A percentile compares a stretch with the other conserved stretches of the same genome.
These are phyloP conservation scores for Cyanocitta stelleri DNA, from an alignment of 2,113 vertebrate species.

Conservation along the genomic window DNA sequence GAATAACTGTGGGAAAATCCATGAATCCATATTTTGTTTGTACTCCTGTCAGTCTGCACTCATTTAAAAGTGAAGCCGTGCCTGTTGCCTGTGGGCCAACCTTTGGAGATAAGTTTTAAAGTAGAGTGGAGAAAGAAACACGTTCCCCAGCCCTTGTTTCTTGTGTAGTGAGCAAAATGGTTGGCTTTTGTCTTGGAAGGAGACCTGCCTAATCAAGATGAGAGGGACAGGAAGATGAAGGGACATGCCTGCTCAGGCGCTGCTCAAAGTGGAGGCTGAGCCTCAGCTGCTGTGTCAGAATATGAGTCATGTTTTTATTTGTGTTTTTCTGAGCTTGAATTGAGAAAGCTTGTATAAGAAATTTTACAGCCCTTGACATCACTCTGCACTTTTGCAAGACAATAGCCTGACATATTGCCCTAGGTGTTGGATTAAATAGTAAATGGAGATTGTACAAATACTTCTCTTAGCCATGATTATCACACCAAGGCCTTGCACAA, in stretches of 20 bases:
- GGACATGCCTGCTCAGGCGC: background rate
- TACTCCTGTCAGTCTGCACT: background rate
- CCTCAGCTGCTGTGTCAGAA: background rate
- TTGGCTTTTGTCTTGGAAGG: background rate
- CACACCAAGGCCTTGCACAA: background rate
- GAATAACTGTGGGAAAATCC: background rate
- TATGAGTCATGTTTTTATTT: background rate
- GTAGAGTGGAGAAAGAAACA: background rate
- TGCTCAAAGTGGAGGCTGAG: background rate
- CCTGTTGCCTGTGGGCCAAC: background rate
- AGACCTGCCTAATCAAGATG: background rate
- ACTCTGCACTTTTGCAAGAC: background rate
- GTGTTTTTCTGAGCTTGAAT: background rate
- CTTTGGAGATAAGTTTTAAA: background rate
- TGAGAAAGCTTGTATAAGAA: background rate
- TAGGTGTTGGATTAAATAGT: slow-evolving; percentile 11
- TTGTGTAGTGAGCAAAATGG: background rate
- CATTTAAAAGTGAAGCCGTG: background rate
- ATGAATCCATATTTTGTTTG: background rate
- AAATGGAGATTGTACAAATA: slow-evolving; percentile 15
- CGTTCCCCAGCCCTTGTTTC: background rate
- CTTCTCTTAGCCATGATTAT: background rate
- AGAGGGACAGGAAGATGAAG: background rate
- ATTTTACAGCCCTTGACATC: background rate
- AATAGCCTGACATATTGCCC: background rate